These are phyloP conservation scores for Protophormia terraenovae DNA, from an alignment of 2,888 invertebrate species.

Conservation along the genomic window DNA sequence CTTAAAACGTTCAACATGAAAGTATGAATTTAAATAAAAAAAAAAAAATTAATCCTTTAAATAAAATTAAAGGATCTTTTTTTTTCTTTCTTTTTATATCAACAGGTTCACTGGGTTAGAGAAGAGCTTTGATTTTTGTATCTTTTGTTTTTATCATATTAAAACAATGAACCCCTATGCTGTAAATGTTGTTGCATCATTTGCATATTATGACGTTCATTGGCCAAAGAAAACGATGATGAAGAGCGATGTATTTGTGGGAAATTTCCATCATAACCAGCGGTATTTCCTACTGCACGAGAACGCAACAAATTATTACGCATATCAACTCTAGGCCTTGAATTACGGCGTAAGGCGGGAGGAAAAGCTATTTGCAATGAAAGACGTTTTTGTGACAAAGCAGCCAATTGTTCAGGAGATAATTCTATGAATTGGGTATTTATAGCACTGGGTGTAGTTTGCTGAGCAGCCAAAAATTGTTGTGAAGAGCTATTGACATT, in stretches of 20 bases:
- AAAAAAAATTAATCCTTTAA: slow-evolving; percentile 18
- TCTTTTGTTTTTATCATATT: too few species aligned
- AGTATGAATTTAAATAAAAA: neutral
- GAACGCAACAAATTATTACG: slow-evolving; percentile 78
- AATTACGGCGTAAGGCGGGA: slow-evolving; percentile 73
- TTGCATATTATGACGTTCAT: slow-evolving; percentile 72
- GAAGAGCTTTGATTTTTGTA: too few species aligned
- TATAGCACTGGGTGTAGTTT: neutral
- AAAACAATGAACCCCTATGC: slow-evolving; percentile 78
- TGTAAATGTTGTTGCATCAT: slow-evolving; percentile 74
- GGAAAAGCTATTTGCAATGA: slow-evolving; percentile 80
- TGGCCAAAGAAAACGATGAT: slow-evolving; percentile 73
- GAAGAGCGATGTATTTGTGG: slow-evolving; percentile 78
- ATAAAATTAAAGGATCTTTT: slow-evolving; percentile 24
- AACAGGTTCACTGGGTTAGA: neutral
- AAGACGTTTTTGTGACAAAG: slow-evolving; percentile 79
- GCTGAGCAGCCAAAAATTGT: slow-evolving; percentile 24
- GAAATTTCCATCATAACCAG: slow-evolving; percentile 63
- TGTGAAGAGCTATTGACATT: slow-evolving; percentile 15
- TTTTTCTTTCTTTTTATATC: neutral
- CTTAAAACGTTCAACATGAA: slow-evolving; percentile 1
- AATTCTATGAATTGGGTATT: slow-evolving; percentile 77
- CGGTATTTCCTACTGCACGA: slow-evolving; percentile 71
- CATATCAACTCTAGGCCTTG: slow-evolving; percentile 72
- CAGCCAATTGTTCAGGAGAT: slow-evolving; percentile 79